Conservation (phyloP, 2,888 invertebrate species). For the Megaustenia siamemsis region DNA sequence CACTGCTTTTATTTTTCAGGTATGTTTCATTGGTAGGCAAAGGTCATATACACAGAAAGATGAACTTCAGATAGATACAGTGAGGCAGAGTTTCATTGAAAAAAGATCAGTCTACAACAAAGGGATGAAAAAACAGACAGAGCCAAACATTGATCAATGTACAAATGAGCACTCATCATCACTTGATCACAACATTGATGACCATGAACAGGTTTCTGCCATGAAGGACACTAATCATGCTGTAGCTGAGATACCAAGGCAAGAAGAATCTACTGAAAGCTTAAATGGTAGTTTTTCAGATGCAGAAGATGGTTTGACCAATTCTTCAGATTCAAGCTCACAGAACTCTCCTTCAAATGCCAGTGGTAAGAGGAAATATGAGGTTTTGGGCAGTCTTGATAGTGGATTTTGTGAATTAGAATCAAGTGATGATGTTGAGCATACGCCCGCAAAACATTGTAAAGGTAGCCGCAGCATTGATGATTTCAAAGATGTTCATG, state of each 20-base stretch:
- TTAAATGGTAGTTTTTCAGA: background rate
- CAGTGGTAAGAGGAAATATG: constrained; percentile 19
- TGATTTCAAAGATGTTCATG: background rate
- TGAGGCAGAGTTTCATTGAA: constrained; percentile 68
- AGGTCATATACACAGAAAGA: constrained; percentile 64
- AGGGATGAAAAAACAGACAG: background rate
- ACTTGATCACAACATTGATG: background rate
- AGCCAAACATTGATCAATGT: background rate
- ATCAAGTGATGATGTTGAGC: background rate
- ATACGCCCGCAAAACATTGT: background rate
- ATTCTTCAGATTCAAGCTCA: background rate
- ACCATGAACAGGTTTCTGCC: background rate
- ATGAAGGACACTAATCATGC: background rate
- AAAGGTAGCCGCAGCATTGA: background rate
- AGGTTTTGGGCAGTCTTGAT: background rate
- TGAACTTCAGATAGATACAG: constrained; percentile 62
- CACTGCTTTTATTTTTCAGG: constrained; percentile 62
- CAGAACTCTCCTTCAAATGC: background rate
- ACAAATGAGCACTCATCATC: background rate
- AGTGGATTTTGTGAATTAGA: constrained; percentile 23
- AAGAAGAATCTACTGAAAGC: background rate
- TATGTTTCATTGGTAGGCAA: constrained; percentile 74
- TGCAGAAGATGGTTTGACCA: background rate
- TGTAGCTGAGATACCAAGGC: background rate
- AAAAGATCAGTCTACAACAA: constrained; percentile 54